Percentiles rank a stretch among this genome's conserved stretches.
Conservation (phyloP, 2,888 invertebrate species). For the Himalopsyche kuldschensis region DNA sequence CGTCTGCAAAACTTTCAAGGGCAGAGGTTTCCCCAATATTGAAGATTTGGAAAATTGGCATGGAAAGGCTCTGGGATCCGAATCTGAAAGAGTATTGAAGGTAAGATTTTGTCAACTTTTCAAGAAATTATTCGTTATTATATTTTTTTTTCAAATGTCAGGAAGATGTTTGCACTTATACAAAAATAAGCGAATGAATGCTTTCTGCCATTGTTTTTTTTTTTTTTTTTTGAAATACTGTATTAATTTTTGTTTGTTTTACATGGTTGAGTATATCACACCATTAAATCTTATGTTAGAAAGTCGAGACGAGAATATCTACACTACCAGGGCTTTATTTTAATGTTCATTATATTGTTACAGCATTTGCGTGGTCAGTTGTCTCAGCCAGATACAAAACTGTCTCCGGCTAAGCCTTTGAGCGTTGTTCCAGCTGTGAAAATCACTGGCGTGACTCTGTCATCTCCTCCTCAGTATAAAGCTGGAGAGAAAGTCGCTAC, state of each 20-base stretch:
- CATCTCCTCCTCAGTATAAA: slow-evolving; percentile 82
- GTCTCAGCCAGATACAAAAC: slow-evolving; percentile 66
- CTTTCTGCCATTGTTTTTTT: no score
- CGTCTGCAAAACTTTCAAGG: slow-evolving; percentile 95
- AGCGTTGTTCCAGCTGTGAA: slow-evolving; percentile 74
- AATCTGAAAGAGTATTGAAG: slow-evolving; percentile 65
- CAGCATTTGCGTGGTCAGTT: slow-evolving; percentile 69
- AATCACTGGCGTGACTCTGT: slow-evolving; percentile 64
- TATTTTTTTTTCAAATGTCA: no score
- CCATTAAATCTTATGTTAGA: no score
- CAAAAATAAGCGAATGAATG: no score
- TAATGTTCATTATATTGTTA: slow-evolving; percentile 11
- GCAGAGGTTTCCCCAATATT: slow-evolving; percentile 84
- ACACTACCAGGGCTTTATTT: no score
- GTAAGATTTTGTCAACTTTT: not conserved
- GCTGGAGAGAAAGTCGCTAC: slow-evolving; percentile 81
- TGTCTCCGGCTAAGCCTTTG: slow-evolving; percentile 65
- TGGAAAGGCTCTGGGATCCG: slow-evolving; percentile 90
- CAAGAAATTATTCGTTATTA: not conserved
- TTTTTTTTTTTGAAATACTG: not conserved
- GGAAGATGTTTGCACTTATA: no score
- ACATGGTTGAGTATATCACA: no score
- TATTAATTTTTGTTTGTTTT: not conserved
- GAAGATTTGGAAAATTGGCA: slow-evolving; percentile 97
- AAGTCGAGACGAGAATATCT: no score